These are phyloP conservation scores for Melanotaenia trifasciata DNA, from an alignment of 2,797 vertebrate species.

Conservation along the genomic window DNA sequence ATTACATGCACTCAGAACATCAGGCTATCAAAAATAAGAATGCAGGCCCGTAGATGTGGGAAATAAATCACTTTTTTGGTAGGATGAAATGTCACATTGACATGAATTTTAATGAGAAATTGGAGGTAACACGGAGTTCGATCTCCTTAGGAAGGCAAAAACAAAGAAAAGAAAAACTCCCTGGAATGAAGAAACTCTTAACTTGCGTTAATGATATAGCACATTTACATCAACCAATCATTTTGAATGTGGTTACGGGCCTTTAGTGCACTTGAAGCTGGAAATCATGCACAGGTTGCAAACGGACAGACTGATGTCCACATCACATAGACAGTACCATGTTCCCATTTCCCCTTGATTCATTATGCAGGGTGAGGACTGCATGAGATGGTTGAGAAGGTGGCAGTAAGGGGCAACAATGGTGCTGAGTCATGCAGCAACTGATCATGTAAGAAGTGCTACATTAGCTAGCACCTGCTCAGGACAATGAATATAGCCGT, in stretches of 20 bases:
- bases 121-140: slow-evolving; percentile 36
- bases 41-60: slow-evolving; percentile 44
- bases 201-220: slow-evolving; percentile 10
- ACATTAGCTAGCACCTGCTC: slow-evolving; percentile 16
- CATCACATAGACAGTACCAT: slow-evolving; percentile 48
- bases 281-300: slow-evolving; percentile 57
- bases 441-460: slow-evolving; percentile 69
- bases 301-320: slow-evolving; percentile 56
- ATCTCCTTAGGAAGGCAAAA: slow-evolving; percentile 43
- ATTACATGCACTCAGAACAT: slow-evolving; percentile 75
- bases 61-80: slow-evolving; percentile 57
- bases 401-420: slow-evolving; percentile 56
- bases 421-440: slow-evolving; percentile 58
- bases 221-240: slow-evolving; percentile 25
- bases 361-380: slow-evolving; percentile 41
- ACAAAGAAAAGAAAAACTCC: slow-evolving; percentile 44
- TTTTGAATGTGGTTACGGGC: slow-evolving; percentile 25
- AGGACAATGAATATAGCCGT: background rate
- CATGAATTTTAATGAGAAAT: slow-evolving; percentile 65
- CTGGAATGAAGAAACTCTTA: slow-evolving; percentile 21
- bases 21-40: slow-evolving; percentile 64
- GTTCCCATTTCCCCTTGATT: slow-evolving; percentile 21
- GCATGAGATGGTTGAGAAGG: slow-evolving; percentile 69
- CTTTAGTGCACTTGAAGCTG: slow-evolving; percentile 37
- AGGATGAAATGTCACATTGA: slow-evolving; percentile 60